Evolutionary conservation across 2,888 invertebrate species (phyloP).

Genomic region (Dioctria rufipes): DNA sequence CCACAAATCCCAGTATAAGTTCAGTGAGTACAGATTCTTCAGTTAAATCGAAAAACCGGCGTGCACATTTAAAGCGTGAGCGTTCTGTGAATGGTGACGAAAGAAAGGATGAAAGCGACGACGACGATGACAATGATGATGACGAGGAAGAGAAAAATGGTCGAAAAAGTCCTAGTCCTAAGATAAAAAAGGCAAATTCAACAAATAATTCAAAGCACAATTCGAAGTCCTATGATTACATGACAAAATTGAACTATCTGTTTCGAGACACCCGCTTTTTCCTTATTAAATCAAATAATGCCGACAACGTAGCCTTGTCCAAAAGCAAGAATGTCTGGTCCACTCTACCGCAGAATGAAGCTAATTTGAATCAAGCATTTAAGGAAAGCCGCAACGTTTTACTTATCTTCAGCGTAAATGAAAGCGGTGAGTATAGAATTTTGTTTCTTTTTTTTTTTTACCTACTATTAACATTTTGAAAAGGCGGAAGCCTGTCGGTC

Average conservation of each 20-base stretch:
- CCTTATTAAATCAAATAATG: constrained; percentile 97
- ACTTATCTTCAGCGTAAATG: constrained; percentile 96
- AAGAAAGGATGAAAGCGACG: constrained; percentile 2
- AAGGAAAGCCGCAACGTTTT: constrained; percentile 94
- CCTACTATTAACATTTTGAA: too few species aligned
- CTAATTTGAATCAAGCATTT: constrained; percentile 94
- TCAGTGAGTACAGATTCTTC: constrained; percentile 76
- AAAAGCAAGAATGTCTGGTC: constrained; percentile 99
- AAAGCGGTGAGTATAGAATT: constrained; percentile 78
- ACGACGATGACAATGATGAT: constrained; percentile 63
- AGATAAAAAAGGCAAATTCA: constrained; percentile 66
- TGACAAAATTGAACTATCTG: constrained; percentile 92
- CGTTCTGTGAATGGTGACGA: constrained; percentile 60
- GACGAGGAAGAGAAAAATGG: constrained; percentile 64
- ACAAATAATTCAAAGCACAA: constrained; percentile 66
- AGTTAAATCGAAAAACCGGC: constrained; percentile 65
- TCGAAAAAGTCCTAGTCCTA: constrained; percentile 57
- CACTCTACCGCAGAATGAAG: constrained; percentile 96
- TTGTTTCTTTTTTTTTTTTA: too few species aligned
- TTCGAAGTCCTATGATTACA: constrained; percentile 85
- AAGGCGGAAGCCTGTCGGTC: too few species aligned
- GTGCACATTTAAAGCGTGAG: constrained; percentile 75
- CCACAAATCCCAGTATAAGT: constrained; percentile 84
- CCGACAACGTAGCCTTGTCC: constrained; percentile 94
- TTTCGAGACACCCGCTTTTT: constrained; percentile 96